A percentile compares a stretch with the other conserved stretches of the same genome.
These are phyloP conservation scores for Pseudopodoces humilis DNA, from an alignment of 2,113 vertebrate genomes.

Conservation along the genomic window DNA sequence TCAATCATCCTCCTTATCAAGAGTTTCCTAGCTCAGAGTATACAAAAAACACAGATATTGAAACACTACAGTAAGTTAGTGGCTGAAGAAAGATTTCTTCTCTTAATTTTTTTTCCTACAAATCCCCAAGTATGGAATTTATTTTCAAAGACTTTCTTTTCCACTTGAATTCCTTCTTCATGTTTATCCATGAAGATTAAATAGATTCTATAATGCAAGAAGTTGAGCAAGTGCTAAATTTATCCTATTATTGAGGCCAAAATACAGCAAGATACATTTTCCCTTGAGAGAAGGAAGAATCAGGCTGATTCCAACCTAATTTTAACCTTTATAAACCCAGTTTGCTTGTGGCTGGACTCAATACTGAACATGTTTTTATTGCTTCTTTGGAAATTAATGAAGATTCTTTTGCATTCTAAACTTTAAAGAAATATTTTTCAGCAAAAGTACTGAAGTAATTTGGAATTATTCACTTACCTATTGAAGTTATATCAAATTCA, in stretches of 20 bases:
- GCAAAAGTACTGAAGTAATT: neutral
- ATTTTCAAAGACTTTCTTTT: neutral
- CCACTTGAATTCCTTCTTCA: neutral
- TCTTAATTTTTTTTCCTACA: neutral
- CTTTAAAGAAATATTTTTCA: neutral
- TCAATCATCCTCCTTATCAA: neutral
- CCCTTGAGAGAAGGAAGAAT: neutral
- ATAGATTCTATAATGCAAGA: neutral
- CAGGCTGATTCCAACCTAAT: neutral
- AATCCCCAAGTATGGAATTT: neutral
- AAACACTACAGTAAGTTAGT: neutral
- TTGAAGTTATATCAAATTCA: constrained; percentile 18
- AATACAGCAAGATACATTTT: neutral
- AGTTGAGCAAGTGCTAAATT: neutral
- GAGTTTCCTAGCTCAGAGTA: neutral
- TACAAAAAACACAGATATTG: neutral
- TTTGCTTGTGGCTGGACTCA: neutral
- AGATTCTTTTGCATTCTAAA: neutral
- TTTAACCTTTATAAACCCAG: neutral
- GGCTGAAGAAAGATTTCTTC: neutral
- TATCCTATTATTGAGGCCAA: neutral
- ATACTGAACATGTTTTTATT: neutral
- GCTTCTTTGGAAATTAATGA: neutral
- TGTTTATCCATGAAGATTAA: neutral
- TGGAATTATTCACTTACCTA: constrained; percentile 74